Evolutionary conservation across 2,113 vertebrate species (phyloP).

Genomic region (Sinocyclocheilus grahami): DNA sequence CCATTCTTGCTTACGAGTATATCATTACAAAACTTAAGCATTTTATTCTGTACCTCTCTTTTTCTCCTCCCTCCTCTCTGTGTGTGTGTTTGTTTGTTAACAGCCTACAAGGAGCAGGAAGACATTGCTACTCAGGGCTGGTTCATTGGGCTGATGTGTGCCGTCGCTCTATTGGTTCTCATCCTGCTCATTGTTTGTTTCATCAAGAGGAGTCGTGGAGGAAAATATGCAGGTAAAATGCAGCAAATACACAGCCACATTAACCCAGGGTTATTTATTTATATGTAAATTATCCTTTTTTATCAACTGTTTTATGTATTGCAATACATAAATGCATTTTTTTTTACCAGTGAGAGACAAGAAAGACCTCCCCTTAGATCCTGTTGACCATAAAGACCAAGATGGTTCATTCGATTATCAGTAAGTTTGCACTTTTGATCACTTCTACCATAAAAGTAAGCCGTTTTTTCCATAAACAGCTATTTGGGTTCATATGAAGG

Average conservation of each 20-base stretch:
- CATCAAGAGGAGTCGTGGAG: constrained; percentile 96
- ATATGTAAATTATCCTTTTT: too few species aligned
- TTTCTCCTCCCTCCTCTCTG: constrained; percentile 24
- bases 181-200: constrained; percentile 98
- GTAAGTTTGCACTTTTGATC: constrained; percentile 69
- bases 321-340: neutral
- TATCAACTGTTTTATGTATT: neutral
- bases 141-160: constrained; percentile 99
- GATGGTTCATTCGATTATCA: constrained; percentile 97
- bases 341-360: constrained; percentile 86
- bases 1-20: neutral
- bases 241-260: neutral
- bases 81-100: constrained; percentile 40
- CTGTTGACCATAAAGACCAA: constrained; percentile 91
- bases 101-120: constrained; percentile 92
- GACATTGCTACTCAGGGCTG: constrained; percentile 98
- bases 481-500: neutral
- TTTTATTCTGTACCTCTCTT: constrained; percentile 37
- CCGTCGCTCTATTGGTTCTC: constrained; percentile 93
- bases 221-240: constrained; percentile 90
- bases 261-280: neutral
- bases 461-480: neutral
- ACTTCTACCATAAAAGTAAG: neutral
- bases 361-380: constrained; percentile 90
- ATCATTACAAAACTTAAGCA: neutral